Evolutionary conservation across 2,113 vertebrate species (phyloP), one percentile per base, ranked within the genome.

Genomic region (Myxocyprinus asiaticus): DNA sequence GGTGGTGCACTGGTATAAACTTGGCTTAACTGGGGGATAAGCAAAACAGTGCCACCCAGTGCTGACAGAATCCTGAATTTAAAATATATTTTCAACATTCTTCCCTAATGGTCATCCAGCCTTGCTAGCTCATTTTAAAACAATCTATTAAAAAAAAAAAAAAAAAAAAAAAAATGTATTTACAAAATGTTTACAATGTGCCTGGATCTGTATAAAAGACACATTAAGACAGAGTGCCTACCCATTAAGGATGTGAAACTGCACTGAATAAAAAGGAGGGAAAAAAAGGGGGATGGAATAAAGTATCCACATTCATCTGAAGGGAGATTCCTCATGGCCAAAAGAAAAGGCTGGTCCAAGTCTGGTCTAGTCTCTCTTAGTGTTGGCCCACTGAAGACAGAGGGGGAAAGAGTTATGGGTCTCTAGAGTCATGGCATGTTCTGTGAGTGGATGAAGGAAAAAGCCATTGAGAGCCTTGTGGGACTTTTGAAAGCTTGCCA

Each of bases 111-210:
- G 33, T 70, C 47, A 86, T 82, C 88, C 90, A 91, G 89, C 89
- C 89, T 89, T 87, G 22, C 80, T 8, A 86, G 88, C 88, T 88
- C 82, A 86, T 89, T 90, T 87, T 94, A 93, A 94, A 94, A 94
- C 89, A 92, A 94, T 93, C 88, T 44, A 70, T 83, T 91, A 92
- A 92, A 94, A 88, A 93, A 92, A 92, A 81, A 93, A 65, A 65
- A 9, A 84, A 93, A 86, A 33, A 92, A 92, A 81, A 93, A 65
- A 65, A 9, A 84, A 93, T n/a, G 89, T 94, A 94, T 94, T 83
- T 93, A 94, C 93, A 92, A 86, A 85, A 83, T 88, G 86, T 85
- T 72, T 87, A 85, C 87, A 89, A 79, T 79, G 89, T 88, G 85
- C 77, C 90, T 33, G 85, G 67, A 76, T 79, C 55, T n/a, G 65